A percentile compares a stretch with the other conserved stretches of the same genome.
Evolutionary conservation across 2,888 invertebrate genomes (phyloP).

Genomic region (Atethmia centrago): DNA sequence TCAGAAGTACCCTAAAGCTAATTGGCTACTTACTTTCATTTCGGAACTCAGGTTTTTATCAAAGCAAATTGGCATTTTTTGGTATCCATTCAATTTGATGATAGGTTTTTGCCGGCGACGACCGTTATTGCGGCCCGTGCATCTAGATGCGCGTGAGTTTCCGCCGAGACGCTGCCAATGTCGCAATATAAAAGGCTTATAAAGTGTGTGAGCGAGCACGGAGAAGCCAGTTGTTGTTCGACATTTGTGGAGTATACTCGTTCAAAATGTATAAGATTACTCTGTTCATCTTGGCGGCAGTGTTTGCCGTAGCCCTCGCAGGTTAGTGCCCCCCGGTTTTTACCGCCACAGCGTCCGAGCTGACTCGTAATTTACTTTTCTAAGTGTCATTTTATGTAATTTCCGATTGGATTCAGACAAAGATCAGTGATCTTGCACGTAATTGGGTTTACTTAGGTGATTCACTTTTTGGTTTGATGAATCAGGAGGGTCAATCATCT

Average conservation of each 20-base stretch:
- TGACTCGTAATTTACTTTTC: constrained; percentile 73
- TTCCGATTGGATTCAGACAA: constrained; percentile 70
- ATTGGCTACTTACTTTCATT: constrained; percentile 53
- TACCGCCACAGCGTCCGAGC: constrained; percentile 71
- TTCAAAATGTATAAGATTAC: constrained; percentile 81
- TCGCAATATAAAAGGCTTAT: constrained; percentile 76
- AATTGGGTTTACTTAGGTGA: constrained; percentile 39
- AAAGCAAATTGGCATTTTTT: constrained; percentile 66
- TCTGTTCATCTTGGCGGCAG: constrained; percentile 80
- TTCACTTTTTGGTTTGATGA: constrained; percentile 32
- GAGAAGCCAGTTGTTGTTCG: constrained; percentile 81
- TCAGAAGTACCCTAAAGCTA: constrained; percentile 24
- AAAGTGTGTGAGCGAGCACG: constrained; percentile 73
- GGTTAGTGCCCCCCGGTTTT: constrained; percentile 89
- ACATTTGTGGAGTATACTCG: constrained; percentile 76
- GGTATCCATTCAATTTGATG: constrained; percentile 71
- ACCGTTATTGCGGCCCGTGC: constrained; percentile 81
- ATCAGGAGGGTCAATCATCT: constrained; percentile 28
- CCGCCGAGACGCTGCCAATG: constrained; percentile 70
- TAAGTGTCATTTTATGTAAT: constrained; percentile 71
- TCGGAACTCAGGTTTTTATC: constrained; percentile 47
- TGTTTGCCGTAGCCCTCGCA: constrained; percentile 84
- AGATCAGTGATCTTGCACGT: constrained; percentile 38
- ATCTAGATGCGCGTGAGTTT: constrained; percentile 76
- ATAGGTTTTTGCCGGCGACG: constrained; percentile 76